Evolutionary conservation across 2,797 vertebrate genomes (phyloP).

Genomic region (Scolopax bukidnonensis): DNA sequence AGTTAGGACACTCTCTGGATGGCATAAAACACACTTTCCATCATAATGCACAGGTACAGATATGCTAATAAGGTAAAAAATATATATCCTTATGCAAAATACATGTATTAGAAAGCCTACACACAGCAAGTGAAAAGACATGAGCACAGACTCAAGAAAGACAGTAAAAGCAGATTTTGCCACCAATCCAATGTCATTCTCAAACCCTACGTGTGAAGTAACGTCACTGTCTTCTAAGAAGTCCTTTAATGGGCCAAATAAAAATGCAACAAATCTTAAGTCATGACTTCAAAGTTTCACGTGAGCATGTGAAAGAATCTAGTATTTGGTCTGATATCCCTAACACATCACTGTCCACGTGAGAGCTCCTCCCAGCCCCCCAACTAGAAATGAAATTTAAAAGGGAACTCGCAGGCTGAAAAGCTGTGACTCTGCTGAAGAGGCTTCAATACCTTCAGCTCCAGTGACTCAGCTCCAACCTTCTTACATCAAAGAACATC

Average conservation of each 20-base stretch:
- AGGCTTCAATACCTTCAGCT: background rate
- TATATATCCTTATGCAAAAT: background rate
- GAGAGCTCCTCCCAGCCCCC: background rate
- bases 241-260: background rate
- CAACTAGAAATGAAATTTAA: background rate
- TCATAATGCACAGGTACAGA: background rate
- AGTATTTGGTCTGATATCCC: background rate
- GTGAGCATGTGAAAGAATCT: rapidly evolving
- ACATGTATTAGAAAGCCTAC: background rate
- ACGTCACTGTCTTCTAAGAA: background rate
- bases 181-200: background rate
- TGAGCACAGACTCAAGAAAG: background rate
- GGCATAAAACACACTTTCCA: background rate
- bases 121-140: background rate
- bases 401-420: background rate
- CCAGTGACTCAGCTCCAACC: background rate
- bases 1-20: background rate
- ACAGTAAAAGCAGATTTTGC: background rate
- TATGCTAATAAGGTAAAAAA: slow-evolving; percentile 28
- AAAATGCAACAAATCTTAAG: background rate
- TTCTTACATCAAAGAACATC: background rate
- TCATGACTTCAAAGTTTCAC: background rate
- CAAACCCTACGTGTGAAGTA: background rate
- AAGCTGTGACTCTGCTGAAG: background rate
- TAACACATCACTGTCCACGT: background rate